phyloP scores from a whole-genome alignment of 2,113 vertebrate species.

The Rhadina sibilatrix region DNA sequence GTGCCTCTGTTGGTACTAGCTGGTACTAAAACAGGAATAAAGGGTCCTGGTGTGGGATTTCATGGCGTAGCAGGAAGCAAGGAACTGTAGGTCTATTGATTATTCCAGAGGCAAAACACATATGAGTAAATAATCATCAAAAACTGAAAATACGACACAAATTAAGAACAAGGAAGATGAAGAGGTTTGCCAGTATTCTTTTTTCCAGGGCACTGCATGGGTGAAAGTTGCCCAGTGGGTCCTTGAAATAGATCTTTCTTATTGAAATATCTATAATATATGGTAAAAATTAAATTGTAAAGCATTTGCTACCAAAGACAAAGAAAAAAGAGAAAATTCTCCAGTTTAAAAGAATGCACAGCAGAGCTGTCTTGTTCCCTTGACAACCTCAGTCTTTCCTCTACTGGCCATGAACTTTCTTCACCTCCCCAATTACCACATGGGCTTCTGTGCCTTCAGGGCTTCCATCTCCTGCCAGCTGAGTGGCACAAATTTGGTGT shows the following conservation, averaged over 20 bases:
- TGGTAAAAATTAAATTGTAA: background rate
- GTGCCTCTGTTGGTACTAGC: background rate
- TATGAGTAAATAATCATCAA: background rate
- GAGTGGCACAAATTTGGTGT: conserved; percentile 1
- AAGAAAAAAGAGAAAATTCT: background rate
- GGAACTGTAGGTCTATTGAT: background rate
- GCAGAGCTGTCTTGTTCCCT: conserved; percentile 11
- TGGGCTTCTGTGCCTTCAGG: background rate
- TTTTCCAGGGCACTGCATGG: background rate
- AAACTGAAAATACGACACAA: background rate
- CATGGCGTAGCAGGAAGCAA: background rate
- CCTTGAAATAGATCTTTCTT: background rate
- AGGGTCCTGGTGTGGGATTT: background rate
- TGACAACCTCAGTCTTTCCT: conserved; percentile 15
- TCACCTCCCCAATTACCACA: conserved; percentile 15
- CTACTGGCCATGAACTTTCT: background rate
- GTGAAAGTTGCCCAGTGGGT: background rate
- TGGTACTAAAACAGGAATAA: background rate
- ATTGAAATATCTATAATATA: background rate
- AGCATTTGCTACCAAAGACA: background rate
- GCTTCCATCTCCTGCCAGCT: background rate
- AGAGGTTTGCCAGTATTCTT: background rate
- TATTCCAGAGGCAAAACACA: background rate
- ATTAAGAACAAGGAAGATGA: background rate
- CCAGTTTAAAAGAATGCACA: background rate